Conservation (phyloP, 2,113 vertebrate genomes). For the Tamias sibiricus region DNA sequence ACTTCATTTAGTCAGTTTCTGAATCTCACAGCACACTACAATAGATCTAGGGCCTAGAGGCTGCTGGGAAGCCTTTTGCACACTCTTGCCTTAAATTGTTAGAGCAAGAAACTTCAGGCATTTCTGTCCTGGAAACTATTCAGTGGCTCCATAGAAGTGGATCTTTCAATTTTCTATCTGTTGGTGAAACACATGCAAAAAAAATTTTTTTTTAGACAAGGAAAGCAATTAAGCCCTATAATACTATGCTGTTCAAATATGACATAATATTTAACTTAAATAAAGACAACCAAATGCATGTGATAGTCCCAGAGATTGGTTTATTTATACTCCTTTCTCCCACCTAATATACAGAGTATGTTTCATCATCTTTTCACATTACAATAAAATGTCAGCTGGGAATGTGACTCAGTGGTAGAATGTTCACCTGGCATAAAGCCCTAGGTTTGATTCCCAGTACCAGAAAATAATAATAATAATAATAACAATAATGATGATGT, state of each 20-base stretch:
- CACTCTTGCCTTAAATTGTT: constrained; percentile 41
- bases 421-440: too few species aligned
- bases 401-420: too few species aligned
- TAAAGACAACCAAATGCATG: background rate
- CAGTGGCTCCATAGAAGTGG: background rate
- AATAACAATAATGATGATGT: background rate
- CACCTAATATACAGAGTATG: background rate
- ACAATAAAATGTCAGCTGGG: background rate
- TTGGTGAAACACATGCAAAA: constrained; percentile 74
- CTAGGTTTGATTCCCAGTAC: too few species aligned
- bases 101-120: constrained; percentile 82
- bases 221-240: background rate
- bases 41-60: constrained; percentile 73
- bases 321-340: background rate
- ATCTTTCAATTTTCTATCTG: constrained; percentile 57
- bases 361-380: background rate
- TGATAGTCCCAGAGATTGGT: background rate
- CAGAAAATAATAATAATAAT: too few species aligned
- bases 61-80: constrained; percentile 64
- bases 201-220: constrained; percentile 80
- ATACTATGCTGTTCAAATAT: background rate
- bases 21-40: constrained; percentile 46
- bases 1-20: background rate
- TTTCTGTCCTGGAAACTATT: constrained; percentile 85
- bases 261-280: background rate